phyloP scores from a whole-genome alignment of 1,140 invertebrate species.

The Bombyx mori region DNA sequence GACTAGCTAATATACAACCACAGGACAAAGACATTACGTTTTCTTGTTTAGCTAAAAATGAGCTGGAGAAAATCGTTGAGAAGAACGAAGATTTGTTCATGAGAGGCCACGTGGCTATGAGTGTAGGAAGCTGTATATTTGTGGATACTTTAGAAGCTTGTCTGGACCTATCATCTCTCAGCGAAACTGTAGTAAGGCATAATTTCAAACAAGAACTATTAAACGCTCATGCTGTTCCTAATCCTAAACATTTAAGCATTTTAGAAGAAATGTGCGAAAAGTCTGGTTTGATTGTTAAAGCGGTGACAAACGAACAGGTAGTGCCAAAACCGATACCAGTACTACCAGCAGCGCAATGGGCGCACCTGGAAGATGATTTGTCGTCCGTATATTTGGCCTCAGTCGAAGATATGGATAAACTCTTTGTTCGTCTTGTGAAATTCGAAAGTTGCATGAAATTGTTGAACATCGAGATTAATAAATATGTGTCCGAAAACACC shows the following conservation, averaged over 20 bases:
- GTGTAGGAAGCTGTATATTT: slow-evolving; percentile 49
- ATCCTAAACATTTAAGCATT: slow-evolving; percentile 37
- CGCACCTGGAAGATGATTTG: slow-evolving; percentile 46
- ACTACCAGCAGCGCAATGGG: slow-evolving; percentile 38
- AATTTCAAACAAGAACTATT: slow-evolving; percentile 44
- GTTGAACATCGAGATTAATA: slow-evolving; percentile 48
- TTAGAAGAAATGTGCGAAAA: slow-evolving; percentile 30
- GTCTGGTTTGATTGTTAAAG: slow-evolving; percentile 7
- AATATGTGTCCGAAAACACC: slow-evolving; percentile 29
- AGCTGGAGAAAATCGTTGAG: slow-evolving; percentile 36
- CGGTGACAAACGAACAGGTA: slow-evolving; percentile 2
- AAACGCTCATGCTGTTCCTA: slow-evolving; percentile 33
- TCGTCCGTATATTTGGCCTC: slow-evolving; percentile 41
- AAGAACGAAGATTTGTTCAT: slow-evolving; percentile 39
- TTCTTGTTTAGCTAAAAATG: slow-evolving; percentile 33
- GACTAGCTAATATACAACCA: slow-evolving; percentile 48
- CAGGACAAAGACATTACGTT: slow-evolving; percentile 54
- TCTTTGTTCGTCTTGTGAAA: slow-evolving; percentile 47
- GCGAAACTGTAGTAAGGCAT: slow-evolving; percentile 38
- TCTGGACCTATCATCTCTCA: slow-evolving; percentile 38
- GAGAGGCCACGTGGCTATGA: slow-evolving; percentile 39
- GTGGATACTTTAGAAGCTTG: slow-evolving; percentile 53
- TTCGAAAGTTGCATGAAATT: slow-evolving; percentile 39
- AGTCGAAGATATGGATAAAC: slow-evolving; percentile 32
- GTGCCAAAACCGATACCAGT: slow-evolving; percentile 16